Evolutionary conservation across 1,140 invertebrate genomes (phyloP).

Genomic region (Panonychus citri): DNA sequence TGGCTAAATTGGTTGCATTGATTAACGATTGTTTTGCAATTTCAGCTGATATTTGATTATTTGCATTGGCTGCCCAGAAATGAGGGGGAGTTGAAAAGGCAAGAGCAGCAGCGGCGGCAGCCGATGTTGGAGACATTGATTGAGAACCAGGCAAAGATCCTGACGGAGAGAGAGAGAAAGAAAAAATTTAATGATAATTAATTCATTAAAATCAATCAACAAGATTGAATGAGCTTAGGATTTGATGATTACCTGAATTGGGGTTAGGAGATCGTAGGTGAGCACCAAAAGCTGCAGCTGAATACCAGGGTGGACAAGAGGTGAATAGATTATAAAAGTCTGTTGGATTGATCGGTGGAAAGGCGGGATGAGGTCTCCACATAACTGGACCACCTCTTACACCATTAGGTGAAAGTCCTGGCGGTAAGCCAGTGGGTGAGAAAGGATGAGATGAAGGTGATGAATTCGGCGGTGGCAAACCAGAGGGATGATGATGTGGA

Average conservation of each 20-base stretch:
- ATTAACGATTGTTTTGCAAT: background rate
- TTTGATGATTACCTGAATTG: background rate
- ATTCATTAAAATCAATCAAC: background rate
- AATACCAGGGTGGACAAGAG: background rate
- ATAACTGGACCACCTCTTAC: background rate
- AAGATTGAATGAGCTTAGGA: background rate
- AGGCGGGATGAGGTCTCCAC: conserved; percentile 1
- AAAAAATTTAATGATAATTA: background rate
- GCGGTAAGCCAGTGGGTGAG: background rate
- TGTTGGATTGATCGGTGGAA: background rate
- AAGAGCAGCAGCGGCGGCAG: background rate
- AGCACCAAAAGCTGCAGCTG: background rate
- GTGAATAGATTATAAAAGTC: conserved; percentile 3
- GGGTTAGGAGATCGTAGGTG: background rate
- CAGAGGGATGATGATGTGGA: too few relatives aligned
- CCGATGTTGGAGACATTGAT: background rate
- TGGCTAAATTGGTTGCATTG: too few relatives aligned
- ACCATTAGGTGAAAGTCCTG: background rate
- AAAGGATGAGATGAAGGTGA: too few relatives aligned
- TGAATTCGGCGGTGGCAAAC: too few relatives aligned
- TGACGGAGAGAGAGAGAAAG: background rate
- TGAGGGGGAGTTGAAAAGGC: background rate
- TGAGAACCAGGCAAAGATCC: background rate
- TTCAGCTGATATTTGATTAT: background rate
- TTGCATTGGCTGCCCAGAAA: background rate